Conservation (phyloP, 2,113 vertebrate genomes). For the Pangasianodon hypophthalmus region DNA sequence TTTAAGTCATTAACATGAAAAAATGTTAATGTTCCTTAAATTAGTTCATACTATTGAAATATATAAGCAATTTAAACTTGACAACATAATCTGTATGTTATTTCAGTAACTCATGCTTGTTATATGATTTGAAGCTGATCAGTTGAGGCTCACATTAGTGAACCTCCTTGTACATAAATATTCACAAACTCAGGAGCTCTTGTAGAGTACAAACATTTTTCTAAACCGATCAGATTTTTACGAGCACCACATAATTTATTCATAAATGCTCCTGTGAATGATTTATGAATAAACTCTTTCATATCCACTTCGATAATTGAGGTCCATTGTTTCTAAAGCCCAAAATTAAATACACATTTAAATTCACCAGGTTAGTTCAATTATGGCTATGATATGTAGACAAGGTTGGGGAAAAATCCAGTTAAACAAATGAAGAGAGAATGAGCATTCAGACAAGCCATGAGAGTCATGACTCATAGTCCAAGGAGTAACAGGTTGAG, state of each 20-base stretch:
- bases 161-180: background rate
- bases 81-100: background rate
- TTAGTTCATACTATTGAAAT: background rate
- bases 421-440: background rate
- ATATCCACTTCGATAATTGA: background rate
- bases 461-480: background rate
- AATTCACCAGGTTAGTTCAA: background rate
- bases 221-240: background rate
- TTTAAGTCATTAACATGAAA: background rate
- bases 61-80: background rate
- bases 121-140: background rate
- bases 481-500: conserved; percentile 7
- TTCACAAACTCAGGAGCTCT: background rate
- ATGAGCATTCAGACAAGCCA: conserved; percentile 36
- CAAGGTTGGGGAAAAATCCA: background rate
- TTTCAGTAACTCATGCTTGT: background rate
- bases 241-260: background rate
- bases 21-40: background rate
- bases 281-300: background rate
- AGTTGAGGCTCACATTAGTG: background rate
- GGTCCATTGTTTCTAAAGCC: background rate
- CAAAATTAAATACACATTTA: background rate
- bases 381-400: background rate
- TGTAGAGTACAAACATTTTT: background rate
- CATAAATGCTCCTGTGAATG: background rate